Percentiles rank a stretch among this genome's conserved stretches.
phyloP scores from a whole-genome alignment of 2,888 invertebrate genomes.

The Arctia plantaginis region DNA sequence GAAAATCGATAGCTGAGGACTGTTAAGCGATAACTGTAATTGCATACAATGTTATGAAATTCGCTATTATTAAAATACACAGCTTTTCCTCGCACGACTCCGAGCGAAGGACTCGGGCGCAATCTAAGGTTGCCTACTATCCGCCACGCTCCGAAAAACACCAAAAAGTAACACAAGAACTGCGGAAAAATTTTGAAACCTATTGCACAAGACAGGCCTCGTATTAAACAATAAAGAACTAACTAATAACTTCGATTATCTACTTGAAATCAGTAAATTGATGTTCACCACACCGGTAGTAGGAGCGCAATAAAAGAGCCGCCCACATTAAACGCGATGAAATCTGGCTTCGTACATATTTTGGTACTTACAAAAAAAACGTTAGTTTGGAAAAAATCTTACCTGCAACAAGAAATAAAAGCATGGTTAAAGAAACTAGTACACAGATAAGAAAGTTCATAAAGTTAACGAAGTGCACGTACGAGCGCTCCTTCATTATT shows the following conservation, averaged over 20 bases:
- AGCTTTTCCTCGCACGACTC: slow-evolving; percentile 80
- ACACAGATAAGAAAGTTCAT: slow-evolving; percentile 60
- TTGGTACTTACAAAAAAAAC: slow-evolving; percentile 64
- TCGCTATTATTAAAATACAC: slow-evolving; percentile 78
- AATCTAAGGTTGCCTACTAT: slow-evolving; percentile 85
- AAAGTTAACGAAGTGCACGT: slow-evolving; percentile 69
- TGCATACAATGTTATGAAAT: slow-evolving; percentile 74
- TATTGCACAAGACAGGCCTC: slow-evolving; percentile 79
- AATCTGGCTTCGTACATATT: slow-evolving; percentile 49
- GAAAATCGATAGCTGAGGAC: slow-evolving; percentile 51
- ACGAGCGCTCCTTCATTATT: slow-evolving; percentile 48
- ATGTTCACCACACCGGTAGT: slow-evolving; percentile 76
- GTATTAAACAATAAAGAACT: slow-evolving; percentile 83
- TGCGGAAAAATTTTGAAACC: slow-evolving; percentile 85
- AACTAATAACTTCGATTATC: slow-evolving; percentile 83
- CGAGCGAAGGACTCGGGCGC: slow-evolving; percentile 82
- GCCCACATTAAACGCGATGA: slow-evolving; percentile 54
- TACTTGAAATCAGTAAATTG: slow-evolving; percentile 83
- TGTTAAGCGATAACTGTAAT: slow-evolving; percentile 64
- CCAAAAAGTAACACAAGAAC: slow-evolving; percentile 82
- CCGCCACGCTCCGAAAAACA: slow-evolving; percentile 86
- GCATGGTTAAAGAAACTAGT: slow-evolving; percentile 45
- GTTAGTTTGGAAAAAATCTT: slow-evolving; percentile 57
- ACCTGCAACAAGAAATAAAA: slow-evolving; percentile 77
- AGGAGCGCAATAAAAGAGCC: slow-evolving; percentile 51